phyloP scores from a whole-genome alignment of 2,113 vertebrate genomes.

The Neolamprologus hecqui region DNA sequence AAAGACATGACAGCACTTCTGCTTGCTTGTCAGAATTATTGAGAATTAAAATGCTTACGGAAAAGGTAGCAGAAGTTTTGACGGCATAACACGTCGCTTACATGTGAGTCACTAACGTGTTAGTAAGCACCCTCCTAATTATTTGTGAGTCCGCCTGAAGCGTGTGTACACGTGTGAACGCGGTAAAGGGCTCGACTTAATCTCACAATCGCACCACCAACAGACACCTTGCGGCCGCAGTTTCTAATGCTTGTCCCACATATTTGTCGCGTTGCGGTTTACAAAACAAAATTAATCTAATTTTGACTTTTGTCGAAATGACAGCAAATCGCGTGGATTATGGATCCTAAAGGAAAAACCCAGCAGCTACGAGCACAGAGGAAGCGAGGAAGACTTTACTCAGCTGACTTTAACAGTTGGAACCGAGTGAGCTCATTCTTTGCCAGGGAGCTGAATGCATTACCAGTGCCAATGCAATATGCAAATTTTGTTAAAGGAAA shows the following conservation, averaged over 20 bases:
- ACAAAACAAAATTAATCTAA: background rate
- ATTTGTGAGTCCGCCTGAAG: background rate
- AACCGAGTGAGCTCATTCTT: constrained; percentile 17
- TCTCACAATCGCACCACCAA: background rate
- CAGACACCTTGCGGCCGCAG: background rate
- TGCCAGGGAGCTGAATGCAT: constrained; percentile 34
- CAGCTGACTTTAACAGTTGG: constrained; percentile 41
- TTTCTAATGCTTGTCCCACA: background rate
- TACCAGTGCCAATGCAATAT: constrained; percentile 39
- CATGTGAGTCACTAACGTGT: background rate
- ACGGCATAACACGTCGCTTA: background rate
- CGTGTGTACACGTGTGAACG: background rate
- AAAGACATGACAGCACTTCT: constrained; percentile 14
- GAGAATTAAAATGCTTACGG: constrained; percentile 5
- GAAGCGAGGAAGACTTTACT: background rate
- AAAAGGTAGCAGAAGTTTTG: background rate
- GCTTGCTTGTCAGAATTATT: constrained; percentile 23
- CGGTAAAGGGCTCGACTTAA: background rate
- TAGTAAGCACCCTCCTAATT: background rate
- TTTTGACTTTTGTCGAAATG: background rate
- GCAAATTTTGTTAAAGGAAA: constrained; percentile 52
- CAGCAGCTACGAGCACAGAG: background rate
- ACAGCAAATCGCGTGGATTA: background rate
- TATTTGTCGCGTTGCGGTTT: background rate
- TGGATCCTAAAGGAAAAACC: background rate